Conservation (phyloP, 2,113 vertebrate species). For the Myotis davidii region DNA sequence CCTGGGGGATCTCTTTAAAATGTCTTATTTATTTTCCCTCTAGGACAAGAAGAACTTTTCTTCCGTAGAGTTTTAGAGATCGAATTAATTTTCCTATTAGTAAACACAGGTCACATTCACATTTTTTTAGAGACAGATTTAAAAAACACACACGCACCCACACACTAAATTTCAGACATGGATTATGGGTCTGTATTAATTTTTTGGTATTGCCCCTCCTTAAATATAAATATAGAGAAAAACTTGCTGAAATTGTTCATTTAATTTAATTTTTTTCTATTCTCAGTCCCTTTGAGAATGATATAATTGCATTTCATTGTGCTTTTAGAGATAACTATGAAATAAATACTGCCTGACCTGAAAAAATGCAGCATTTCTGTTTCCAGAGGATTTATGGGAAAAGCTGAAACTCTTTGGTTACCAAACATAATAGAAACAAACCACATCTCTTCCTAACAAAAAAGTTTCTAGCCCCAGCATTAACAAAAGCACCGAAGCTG, state of each 20-base stretch:
- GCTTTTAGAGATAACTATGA: constrained; percentile 52
- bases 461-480: not conserved
- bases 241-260: constrained; percentile 26
- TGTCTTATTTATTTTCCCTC: constrained; percentile 18
- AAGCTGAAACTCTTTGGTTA: constrained; percentile 27
- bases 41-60: not conserved
- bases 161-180: not conserved
- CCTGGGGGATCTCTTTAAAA: not conserved
- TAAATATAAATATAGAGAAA: not conserved
- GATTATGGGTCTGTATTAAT: not conserved
- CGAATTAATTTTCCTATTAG: constrained; percentile 33
- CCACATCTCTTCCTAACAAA: constrained; percentile 19
- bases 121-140: constrained; percentile 18
- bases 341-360: not conserved
- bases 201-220: not conserved
- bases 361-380: constrained; percentile 48
- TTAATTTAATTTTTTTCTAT: not conserved
- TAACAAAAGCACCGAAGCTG: not conserved
- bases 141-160: not conserved
- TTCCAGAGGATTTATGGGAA: constrained; percentile 27
- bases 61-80: not conserved
- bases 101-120: constrained; percentile 24
- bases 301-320: constrained; percentile 29
- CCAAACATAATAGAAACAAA: constrained; percentile 47
- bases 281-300: constrained; percentile 20